Percentiles rank a stretch among this genome's conserved stretches.
Conservation (phyloP, 2,113 vertebrate species). For the Lagopus leucura region DNA sequence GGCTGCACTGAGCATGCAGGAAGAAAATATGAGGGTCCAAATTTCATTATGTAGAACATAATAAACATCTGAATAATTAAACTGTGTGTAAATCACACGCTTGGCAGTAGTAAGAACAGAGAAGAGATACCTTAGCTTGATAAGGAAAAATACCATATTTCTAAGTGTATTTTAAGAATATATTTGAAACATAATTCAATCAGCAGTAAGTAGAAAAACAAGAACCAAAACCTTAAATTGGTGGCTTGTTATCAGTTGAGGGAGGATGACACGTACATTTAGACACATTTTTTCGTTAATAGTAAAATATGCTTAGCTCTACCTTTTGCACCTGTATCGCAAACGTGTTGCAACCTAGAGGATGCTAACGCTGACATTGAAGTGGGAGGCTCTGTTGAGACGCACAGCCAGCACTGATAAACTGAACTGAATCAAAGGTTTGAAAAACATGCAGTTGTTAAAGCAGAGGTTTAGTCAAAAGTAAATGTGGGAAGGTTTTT, state of each 20-base stretch:
- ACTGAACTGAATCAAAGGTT: constrained; percentile 29
- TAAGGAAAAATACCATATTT: constrained; percentile 65
- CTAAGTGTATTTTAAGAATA: constrained; percentile 61
- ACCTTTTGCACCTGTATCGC: not conserved
- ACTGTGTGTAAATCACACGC: constrained; percentile 85
- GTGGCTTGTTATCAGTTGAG: constrained; percentile 52
- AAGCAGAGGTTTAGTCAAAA: constrained; percentile 1
- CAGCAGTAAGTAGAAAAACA: constrained; percentile 53
- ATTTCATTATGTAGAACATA: constrained; percentile 91
- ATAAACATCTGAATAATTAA: constrained; percentile 95
- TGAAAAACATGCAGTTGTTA: not conserved
- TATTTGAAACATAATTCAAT: constrained; percentile 61
- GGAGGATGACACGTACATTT: constrained; percentile 30
- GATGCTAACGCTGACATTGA: constrained; percentile 6
- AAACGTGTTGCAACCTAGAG: constrained; percentile 18
- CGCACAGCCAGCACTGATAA: constrained; percentile 16
- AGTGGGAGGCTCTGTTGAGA: constrained; percentile 39
- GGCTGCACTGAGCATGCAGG: constrained; percentile 82
- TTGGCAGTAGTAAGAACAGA: constrained; percentile 82
- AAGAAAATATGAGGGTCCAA: constrained; percentile 89
- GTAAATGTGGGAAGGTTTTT: not conserved
- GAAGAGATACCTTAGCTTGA: constrained; percentile 78
- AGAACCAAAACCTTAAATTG: constrained; percentile 38
- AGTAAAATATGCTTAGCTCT: constrained; percentile 46
- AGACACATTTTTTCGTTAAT: constrained; percentile 67